Conservation (phyloP, 2,888 invertebrate genomes). For the Malachius bipustulatus region DNA sequence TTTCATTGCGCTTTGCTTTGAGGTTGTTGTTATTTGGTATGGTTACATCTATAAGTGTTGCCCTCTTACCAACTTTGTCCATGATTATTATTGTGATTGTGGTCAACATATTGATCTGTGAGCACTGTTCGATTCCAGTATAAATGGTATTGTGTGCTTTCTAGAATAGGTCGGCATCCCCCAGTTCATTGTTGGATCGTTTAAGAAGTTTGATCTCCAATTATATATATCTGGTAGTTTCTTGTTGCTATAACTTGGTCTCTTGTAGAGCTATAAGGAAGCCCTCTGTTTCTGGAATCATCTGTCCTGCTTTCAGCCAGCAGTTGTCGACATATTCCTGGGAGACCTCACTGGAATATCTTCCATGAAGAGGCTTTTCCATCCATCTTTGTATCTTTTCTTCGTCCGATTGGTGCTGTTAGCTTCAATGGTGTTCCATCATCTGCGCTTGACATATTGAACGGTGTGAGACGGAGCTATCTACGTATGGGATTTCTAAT, state of each 20-base stretch:
- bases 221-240: not conserved
- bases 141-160: not conserved
- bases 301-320: not conserved
- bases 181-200: too few relatives aligned
- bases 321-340: constrained; percentile 2
- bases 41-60: constrained; percentile 5
- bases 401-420: not conserved
- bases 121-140: constrained; percentile 8
- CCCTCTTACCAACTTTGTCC: constrained; percentile 2
- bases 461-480: not conserved
- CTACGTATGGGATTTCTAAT: too few relatives aligned
- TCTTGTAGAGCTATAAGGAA: not conserved
- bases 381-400: not conserved
- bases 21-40: constrained; percentile 5
- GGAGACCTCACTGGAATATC: not conserved
- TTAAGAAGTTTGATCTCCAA: too few relatives aligned
- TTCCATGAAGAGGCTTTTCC: constrained; percentile 1
- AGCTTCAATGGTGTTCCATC: not conserved
- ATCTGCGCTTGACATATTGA: not conserved
- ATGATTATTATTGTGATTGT: constrained; percentile 5
- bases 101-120: not conserved
- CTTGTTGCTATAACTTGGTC: not conserved
- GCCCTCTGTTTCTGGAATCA: constrained; percentile 1
- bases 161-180: constrained; percentile 1
- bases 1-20: not conserved